A percentile compares a stretch with the other conserved stretches of the same genome.
Evolutionary conservation across 2,888 invertebrate genomes (phyloP).

Genomic region (Hemaris fuciformis): DNA sequence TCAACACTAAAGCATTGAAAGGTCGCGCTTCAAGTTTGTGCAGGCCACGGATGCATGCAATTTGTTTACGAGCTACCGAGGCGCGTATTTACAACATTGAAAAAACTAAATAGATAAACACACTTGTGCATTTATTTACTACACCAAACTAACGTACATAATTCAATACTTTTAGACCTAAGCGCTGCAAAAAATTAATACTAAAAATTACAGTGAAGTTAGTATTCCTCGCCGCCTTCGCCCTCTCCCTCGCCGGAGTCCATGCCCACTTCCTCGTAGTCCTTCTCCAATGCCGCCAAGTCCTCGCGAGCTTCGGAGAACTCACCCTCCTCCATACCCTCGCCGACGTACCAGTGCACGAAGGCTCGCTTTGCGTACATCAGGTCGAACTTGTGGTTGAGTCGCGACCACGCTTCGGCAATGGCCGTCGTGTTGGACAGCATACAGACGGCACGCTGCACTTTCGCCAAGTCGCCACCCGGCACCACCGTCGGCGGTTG

Average conservation of each 20-base stretch:
- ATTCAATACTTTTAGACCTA: slow-evolving; percentile 37
- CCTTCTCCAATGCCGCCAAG: slow-evolving; percentile 88
- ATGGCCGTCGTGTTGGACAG: slow-evolving; percentile 98
- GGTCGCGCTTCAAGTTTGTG: background rate
- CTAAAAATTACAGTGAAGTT: slow-evolving; percentile 60
- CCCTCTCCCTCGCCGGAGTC: slow-evolving; percentile 91
- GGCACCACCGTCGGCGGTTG: slow-evolving; percentile 93
- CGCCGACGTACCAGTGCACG: slow-evolving; percentile 96
- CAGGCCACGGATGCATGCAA: background rate
- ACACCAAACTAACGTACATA: slow-evolving; percentile 30
- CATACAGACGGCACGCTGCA: slow-evolving; percentile 97
- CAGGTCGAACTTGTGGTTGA: slow-evolving; percentile 97
- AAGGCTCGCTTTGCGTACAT: slow-evolving; percentile 98
- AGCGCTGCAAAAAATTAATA: slow-evolving; percentile 33
- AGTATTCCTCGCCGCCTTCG: slow-evolving; percentile 90
- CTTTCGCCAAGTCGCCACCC: slow-evolving; percentile 95
- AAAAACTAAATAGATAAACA: slow-evolving; percentile 29
- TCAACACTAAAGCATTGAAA: background rate
- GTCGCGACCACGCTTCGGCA: slow-evolving; percentile 98
- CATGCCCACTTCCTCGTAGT: slow-evolving; percentile 93
- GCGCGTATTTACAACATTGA: background rate
- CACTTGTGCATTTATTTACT: slow-evolving; percentile 42
- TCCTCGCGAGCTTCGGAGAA: slow-evolving; percentile 89
- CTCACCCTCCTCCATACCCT: slow-evolving; percentile 92
- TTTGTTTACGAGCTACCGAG: background rate